Conservation (phyloP, 2,113 vertebrate species). For the Carollia perspicillata region DNA sequence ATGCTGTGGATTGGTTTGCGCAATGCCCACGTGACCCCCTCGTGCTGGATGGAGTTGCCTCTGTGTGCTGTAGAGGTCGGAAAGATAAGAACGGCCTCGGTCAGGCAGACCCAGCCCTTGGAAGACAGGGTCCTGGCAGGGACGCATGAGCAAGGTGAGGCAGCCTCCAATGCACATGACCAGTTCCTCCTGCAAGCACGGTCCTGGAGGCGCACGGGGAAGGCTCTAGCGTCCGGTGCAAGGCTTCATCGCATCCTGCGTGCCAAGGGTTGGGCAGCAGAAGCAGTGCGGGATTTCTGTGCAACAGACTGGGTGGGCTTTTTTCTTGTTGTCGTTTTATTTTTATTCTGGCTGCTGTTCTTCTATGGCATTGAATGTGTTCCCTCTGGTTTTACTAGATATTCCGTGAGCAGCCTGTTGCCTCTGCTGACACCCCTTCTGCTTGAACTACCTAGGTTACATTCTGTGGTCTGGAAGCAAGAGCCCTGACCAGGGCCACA, state of each 20-base stretch:
- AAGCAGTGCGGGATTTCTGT: neutral
- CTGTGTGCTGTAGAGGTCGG: neutral
- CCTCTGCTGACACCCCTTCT: neutral
- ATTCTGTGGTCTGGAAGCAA: neutral
- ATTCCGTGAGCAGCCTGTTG: neutral
- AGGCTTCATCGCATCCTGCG: neutral
- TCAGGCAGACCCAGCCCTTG: neutral
- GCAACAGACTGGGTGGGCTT: no score
- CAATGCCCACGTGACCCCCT: neutral
- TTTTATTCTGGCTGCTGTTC: neutral
- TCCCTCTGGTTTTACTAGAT: neutral
- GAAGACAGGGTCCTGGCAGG: neutral
- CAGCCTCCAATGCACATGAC: neutral
- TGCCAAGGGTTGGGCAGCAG: neutral
- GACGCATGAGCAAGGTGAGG: neutral
- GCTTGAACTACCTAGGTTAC: neutral
- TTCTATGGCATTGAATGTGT: neutral
- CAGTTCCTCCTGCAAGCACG: neutral
- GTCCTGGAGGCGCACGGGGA: no score
- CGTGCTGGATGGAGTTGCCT: neutral
- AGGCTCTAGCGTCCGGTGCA: no score
- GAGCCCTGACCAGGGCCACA: neutral
- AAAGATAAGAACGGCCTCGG: neutral
- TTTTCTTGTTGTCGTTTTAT: neutral
- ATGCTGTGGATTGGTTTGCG: neutral